Conservation (phyloP, 1,140 invertebrate genomes). For the Phymastichus coffea region DNA sequence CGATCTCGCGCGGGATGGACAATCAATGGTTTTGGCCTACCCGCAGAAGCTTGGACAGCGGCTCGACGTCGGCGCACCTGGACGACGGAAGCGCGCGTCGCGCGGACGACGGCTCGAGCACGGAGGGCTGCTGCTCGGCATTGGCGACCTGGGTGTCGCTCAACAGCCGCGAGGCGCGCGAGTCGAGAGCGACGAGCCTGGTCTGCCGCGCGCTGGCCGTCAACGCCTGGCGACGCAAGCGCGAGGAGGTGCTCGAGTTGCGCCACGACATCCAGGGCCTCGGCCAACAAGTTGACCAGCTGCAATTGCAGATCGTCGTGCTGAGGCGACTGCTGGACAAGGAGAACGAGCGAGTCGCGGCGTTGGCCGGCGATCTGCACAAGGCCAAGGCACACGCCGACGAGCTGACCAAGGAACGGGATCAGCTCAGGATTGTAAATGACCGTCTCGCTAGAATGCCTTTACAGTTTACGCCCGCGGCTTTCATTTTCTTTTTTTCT, state of each 20-base stretch:
- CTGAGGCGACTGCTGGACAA: slow-evolving; percentile 59
- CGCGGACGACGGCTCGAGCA: neutral
- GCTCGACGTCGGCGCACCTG: slow-evolving; percentile 18
- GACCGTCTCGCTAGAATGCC: too few relatives aligned
- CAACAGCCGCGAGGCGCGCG: neutral
- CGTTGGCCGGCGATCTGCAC: slow-evolving; percentile 57
- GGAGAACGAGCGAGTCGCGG: slow-evolving; percentile 58
- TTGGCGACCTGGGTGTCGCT: neutral
- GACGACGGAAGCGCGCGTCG: slow-evolving; percentile 9
- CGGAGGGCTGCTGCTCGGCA: neutral
- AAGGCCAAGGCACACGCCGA: slow-evolving; percentile 53
- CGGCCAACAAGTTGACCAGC: slow-evolving; percentile 54
- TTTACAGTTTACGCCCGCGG: too few relatives aligned
- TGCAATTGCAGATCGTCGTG: slow-evolving; percentile 60
- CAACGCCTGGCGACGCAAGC: slow-evolving; percentile 59
- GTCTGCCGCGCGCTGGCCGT: slow-evolving; percentile 56
- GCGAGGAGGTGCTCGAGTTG: slow-evolving; percentile 55
- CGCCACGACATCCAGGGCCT: slow-evolving; percentile 50
- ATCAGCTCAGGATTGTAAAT: slow-evolving; percentile 43
- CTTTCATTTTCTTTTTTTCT: too few relatives aligned
- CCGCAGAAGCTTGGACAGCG: slow-evolving; percentile 33
- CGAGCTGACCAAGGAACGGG: slow-evolving; percentile 46
- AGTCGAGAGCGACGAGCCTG: slow-evolving; percentile 46
- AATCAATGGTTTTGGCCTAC: too few relatives aligned
- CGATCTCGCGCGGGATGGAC: too few relatives aligned